A percentile compares a stretch with the other conserved stretches of the same genome.
Conservation (phyloP, 1,140 invertebrate species). For the Micrasema minimum region DNA sequence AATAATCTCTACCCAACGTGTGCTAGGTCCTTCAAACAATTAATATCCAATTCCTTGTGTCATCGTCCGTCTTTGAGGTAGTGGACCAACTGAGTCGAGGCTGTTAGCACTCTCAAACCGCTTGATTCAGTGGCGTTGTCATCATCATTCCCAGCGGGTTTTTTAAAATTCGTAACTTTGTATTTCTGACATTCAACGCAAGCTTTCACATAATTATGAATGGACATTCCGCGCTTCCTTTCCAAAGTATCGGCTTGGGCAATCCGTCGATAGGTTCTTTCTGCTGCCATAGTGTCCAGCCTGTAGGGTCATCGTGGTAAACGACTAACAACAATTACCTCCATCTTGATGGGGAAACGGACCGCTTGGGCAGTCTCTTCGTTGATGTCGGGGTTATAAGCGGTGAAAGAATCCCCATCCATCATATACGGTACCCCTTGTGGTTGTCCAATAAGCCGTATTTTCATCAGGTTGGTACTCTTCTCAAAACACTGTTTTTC, state of each 20-base stretch:
- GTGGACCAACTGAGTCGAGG: neutral
- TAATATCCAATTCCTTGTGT: slow-evolving; percentile 55
- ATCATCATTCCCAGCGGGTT: neutral
- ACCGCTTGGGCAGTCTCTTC: neutral
- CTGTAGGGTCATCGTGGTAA: slow-evolving; percentile 51
- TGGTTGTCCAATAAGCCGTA: neutral
- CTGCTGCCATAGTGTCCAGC: slow-evolving; percentile 55
- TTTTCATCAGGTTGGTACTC: neutral
- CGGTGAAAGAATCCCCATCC: neutral
- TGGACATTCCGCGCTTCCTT: neutral
- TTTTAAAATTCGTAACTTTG: neutral
- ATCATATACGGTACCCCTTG: slow-evolving; percentile 1
- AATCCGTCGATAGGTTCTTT: slow-evolving; percentile 51
- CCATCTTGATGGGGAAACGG: slow-evolving; percentile 1
- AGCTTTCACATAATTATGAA: neutral
- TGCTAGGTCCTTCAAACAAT: slow-evolving; percentile 55
- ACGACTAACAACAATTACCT: slow-evolving; percentile 46
- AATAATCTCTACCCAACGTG: slow-evolving; percentile 57
- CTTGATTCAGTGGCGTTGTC: neutral
- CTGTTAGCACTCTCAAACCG: neutral
- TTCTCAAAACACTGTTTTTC: slow-evolving; percentile 7
- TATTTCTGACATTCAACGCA: slow-evolving; percentile 13
- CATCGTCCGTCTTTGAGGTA: slow-evolving; percentile 38
- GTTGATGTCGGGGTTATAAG: neutral
- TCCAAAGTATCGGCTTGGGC: slow-evolving; percentile 53